A percentile compares a stretch with the other conserved stretches of the same genome.
Evolutionary conservation across 1,140 invertebrate genomes (phyloP).

Genomic region (Bombus impatiens): DNA sequence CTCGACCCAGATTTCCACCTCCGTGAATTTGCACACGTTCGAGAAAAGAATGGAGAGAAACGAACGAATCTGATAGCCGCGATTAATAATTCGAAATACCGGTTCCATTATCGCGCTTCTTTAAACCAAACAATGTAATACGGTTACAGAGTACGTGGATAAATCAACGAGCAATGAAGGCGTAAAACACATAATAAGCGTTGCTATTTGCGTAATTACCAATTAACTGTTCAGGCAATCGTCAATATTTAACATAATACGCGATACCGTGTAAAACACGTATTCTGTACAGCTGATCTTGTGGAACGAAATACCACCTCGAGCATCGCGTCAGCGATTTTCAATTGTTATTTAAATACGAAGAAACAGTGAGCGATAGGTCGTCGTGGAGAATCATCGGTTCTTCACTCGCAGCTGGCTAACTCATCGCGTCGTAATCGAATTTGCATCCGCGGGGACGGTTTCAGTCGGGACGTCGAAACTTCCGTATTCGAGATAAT

Average conservation of each 20-base stretch:
- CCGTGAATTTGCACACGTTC: not conserved
- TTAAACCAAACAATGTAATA: not conserved
- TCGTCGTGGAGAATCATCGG: not conserved
- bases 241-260: slow-evolving; percentile 3
- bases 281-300: too few species aligned
- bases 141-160: not conserved
- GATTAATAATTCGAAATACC: not conserved
- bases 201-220: not conserved
- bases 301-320: too few species aligned
- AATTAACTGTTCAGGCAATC: not conserved
- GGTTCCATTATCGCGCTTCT: not conserved
- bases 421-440: slow-evolving; percentile 17
- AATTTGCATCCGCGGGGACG: not conserved
- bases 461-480: not conserved
- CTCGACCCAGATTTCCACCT: not conserved
- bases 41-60: not conserved
- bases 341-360: not conserved
- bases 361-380: not conserved
- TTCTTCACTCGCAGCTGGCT: too few species aligned
- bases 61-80: not conserved
- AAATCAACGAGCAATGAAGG: not conserved
- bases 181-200: not conserved
- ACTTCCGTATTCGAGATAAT: slow-evolving; percentile 9
- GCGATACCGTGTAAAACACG: not conserved
- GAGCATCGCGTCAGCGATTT: not conserved